These are phyloP conservation scores for Seriola aureovittata DNA, from an alignment of 2,113 vertebrate species.

Conservation along the genomic window DNA sequence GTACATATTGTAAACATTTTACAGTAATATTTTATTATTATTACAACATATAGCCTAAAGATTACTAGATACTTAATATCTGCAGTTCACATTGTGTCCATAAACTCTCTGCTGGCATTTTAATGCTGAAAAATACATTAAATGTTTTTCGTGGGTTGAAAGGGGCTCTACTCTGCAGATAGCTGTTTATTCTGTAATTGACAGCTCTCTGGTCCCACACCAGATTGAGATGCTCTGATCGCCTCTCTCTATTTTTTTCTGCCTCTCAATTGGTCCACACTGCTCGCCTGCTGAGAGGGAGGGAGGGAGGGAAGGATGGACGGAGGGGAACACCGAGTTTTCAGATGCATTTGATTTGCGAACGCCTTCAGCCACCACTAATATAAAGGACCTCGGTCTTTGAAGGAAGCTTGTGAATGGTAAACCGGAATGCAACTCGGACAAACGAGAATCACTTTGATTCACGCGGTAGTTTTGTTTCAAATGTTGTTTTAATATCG, in stretches of 20 bases:
- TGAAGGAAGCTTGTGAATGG: neutral
- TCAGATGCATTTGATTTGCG: conserved; percentile 37
- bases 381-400: neutral
- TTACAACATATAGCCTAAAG: too few species aligned
- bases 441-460: neutral
- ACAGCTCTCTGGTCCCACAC: conserved; percentile 34
- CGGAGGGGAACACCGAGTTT: conserved; percentile 48
- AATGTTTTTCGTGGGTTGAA: neutral
- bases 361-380: neutral
- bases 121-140: too few species aligned
- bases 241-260: conserved; percentile 9
- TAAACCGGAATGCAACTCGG: neutral
- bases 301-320: conserved; percentile 9
- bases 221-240: conserved; percentile 7
- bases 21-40: neutral
- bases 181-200: neutral
- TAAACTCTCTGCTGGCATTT: too few species aligned
- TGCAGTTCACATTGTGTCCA: neutral
- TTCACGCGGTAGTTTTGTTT: neutral
- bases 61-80: neutral
- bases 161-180: neutral
- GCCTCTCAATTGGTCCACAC: conserved; percentile 63
- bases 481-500: neutral
- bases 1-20: neutral
- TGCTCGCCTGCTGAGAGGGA: conserved; percentile 13